A percentile compares a stretch with the other conserved stretches of the same genome.
phyloP scores from a whole-genome alignment of 2,888 invertebrate species.

The Spialia ferax region DNA sequence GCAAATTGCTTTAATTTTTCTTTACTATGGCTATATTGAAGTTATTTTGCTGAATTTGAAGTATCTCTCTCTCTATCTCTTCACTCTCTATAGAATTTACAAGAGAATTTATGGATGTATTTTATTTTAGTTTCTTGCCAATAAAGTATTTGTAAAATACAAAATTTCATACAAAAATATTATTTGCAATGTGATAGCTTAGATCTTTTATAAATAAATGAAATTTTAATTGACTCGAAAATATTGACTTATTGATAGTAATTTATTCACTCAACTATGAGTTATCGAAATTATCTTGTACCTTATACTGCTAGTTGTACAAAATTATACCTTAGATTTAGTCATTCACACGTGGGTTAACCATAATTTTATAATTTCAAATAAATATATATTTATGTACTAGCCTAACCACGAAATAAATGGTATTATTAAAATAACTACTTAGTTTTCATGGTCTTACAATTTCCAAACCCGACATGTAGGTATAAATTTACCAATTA shows the following conservation, averaged over 20 bases:
- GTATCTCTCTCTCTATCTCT: slow-evolving; percentile 67
- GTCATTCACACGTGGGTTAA: slow-evolving; percentile 75
- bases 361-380: slow-evolving; percentile 70
- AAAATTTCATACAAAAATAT: slow-evolving; percentile 67
- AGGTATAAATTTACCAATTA: too few relatives aligned
- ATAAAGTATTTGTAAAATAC: slow-evolving; percentile 77
- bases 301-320: slow-evolving; percentile 71
- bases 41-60: slow-evolving; percentile 47
- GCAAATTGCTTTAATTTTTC: slow-evolving; percentile 73
- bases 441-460: slow-evolving; percentile 13
- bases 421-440: slow-evolving; percentile 68
- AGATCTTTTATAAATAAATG: slow-evolving; percentile 76
- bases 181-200: slow-evolving; percentile 80
- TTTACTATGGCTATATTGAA: slow-evolving; percentile 63
- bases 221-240: slow-evolving; percentile 62
- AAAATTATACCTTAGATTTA: slow-evolving; percentile 75
- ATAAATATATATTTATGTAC: slow-evolving; percentile 77
- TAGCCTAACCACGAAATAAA: slow-evolving; percentile 82
- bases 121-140: slow-evolving; percentile 81
- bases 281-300: slow-evolving; percentile 52
- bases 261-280: slow-evolving; percentile 59
- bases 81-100: slow-evolving; percentile 80
- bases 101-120: slow-evolving; percentile 70
- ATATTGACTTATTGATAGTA: slow-evolving; percentile 63
- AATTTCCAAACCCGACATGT: neutral